phyloP scores from a whole-genome alignment of 2,888 invertebrate genomes.

The Agonopterix subpropinquella region DNA sequence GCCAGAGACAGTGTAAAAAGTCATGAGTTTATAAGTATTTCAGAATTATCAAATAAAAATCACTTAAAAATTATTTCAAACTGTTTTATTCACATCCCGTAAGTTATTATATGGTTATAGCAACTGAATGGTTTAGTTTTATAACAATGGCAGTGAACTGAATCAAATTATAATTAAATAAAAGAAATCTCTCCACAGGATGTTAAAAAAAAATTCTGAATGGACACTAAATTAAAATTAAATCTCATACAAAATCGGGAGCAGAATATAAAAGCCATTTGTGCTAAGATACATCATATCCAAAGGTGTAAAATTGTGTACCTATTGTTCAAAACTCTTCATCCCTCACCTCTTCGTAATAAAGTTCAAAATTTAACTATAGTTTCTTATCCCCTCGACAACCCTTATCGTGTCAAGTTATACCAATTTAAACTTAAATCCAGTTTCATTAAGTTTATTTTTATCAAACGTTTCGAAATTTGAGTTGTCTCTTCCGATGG shows the following conservation, averaged over 20 bases:
- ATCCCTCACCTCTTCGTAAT: slow-evolving; percentile 12
- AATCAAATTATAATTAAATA: too few species aligned
- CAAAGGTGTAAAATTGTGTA: slow-evolving; percentile 44
- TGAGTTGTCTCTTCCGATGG: neutral
- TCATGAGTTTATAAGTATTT: too few species aligned
- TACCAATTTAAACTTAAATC: slow-evolving; percentile 1
- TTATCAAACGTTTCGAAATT: neutral
- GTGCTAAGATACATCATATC: slow-evolving; percentile 28
- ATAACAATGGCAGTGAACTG: too few species aligned
- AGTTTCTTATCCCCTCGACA: neutral
- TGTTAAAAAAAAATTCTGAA: neutral
- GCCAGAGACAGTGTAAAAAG: too few species aligned
- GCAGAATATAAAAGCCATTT: slow-evolving; percentile 30
- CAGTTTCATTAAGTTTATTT: neutral
- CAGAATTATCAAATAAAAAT: too few species aligned
- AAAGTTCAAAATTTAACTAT: slow-evolving; percentile 10
- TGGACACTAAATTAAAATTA: slow-evolving; percentile 23
- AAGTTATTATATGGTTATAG: too few species aligned
- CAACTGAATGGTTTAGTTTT: too few species aligned
- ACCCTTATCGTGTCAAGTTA: neutral
- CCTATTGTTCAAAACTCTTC: slow-evolving; percentile 29
- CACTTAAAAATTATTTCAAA: too few species aligned
- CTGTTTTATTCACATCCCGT: too few species aligned
- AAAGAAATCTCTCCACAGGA: too few species aligned
- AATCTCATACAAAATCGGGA: slow-evolving; percentile 35